These are phyloP conservation scores for Fundulus diaphanus DNA, from an alignment of 2,797 vertebrate species.

Conservation along the genomic window DNA sequence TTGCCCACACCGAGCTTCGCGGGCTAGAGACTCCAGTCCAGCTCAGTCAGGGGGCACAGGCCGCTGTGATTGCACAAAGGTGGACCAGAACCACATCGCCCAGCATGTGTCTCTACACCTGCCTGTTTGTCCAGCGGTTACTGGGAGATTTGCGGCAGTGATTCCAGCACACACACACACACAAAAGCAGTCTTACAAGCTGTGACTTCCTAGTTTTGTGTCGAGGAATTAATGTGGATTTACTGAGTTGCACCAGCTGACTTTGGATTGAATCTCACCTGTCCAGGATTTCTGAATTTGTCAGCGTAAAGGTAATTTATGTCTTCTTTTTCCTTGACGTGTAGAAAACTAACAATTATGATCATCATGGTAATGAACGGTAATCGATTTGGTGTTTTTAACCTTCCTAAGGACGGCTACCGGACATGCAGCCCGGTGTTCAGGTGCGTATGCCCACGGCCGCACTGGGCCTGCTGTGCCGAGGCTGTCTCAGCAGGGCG, in stretches of 20 bases:
- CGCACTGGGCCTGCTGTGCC: slow-evolving; percentile 56
- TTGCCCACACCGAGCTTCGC: slow-evolving; percentile 68
- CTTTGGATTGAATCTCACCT: slow-evolving; percentile 41
- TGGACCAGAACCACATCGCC: slow-evolving; percentile 62
- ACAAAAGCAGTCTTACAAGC: slow-evolving; percentile 50
- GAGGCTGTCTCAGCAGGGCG: slow-evolving; percentile 47
- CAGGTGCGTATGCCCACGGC: slow-evolving; percentile 44
- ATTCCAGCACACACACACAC: slow-evolving; percentile 49
- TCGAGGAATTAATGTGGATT: slow-evolving; percentile 30
- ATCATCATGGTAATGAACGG: neutral
- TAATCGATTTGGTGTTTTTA: neutral
- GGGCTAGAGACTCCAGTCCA: slow-evolving; percentile 69
- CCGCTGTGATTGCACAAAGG: slow-evolving; percentile 36
- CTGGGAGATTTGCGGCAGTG: slow-evolving; percentile 42
- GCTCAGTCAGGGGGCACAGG: slow-evolving; percentile 47
- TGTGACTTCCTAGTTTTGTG: slow-evolving; percentile 23
- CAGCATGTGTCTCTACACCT: slow-evolving; percentile 55
- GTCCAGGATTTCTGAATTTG: slow-evolving; percentile 40
- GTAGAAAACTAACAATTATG: neutral
- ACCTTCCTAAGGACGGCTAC: slow-evolving; percentile 41
- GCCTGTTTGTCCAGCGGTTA: slow-evolving; percentile 60
- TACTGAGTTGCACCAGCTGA: slow-evolving; percentile 28
- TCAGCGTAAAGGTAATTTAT: slow-evolving; percentile 54
- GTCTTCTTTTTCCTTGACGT: neutral
- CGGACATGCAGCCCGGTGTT: slow-evolving; percentile 67